A percentile compares a stretch with the other conserved stretches of the same genome.
These are phyloP conservation scores for Neodiprion pinetum DNA, from an alignment of 1,140 invertebrate genomes.

Conservation along the genomic window DNA sequence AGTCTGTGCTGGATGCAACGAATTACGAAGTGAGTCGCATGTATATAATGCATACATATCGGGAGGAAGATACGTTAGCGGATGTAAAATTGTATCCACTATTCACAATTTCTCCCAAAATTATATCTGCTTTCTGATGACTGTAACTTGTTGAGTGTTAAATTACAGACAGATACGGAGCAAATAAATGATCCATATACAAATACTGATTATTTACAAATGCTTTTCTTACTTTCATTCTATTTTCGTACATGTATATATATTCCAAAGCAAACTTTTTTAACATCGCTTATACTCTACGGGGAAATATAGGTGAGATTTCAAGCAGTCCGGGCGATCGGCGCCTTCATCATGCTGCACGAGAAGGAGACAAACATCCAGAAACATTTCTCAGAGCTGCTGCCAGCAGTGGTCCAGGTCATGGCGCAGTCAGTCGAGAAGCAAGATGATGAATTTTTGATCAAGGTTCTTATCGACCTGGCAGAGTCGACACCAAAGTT, in stretches of 20 bases:
- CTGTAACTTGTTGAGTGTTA: constrained; percentile 59
- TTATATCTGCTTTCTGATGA: constrained; percentile 57
- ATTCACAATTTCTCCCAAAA: constrained; percentile 52
- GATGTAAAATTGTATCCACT: constrained; percentile 32
- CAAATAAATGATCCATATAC: constrained; percentile 33
- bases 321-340: constrained; percentile 84
- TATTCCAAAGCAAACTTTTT: background rate
- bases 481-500: constrained; percentile 94
- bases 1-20: constrained; percentile 75
- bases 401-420: constrained; percentile 76
- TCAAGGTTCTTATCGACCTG: constrained; percentile 93
- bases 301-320: constrained; percentile 66
- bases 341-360: constrained; percentile 90
- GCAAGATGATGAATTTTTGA: constrained; percentile 86
- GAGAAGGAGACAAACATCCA: constrained; percentile 89
- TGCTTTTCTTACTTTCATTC: background rate
- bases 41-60: constrained; percentile 1
- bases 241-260: too few species aligned
- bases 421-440: constrained; percentile 81
- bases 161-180: constrained; percentile 62
- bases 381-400: constrained; percentile 85
- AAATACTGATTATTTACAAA: background rate
- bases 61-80: constrained; percentile 55
- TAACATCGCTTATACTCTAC: background rate
- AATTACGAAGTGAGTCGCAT: constrained; percentile 67